Conservation (phyloP, 2,797 vertebrate genomes). For the Schizopygopsis pylzovi region DNA sequence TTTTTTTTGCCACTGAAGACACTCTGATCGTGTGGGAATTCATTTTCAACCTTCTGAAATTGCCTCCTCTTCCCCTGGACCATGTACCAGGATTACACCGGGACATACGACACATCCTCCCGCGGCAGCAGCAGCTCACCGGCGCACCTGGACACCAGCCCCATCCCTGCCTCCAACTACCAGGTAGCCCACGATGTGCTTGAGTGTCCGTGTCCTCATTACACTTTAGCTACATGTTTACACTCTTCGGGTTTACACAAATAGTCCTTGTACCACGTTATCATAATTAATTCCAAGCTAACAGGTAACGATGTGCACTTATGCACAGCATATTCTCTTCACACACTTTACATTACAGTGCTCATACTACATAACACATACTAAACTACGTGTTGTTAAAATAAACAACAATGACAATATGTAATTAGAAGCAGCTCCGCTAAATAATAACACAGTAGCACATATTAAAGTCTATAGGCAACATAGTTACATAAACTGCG, state of each 20-base stretch:
- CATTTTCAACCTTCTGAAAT: constrained; percentile 64
- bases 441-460: background rate
- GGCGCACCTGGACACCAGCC: constrained; percentile 89
- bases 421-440: background rate
- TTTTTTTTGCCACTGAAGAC: constrained; percentile 71
- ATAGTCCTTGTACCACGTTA: background rate
- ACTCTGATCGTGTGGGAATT: constrained; percentile 54
- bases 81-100: constrained; percentile 99
- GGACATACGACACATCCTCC: constrained; percentile 98
- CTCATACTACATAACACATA: background rate
- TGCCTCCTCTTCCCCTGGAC: constrained; percentile 79
- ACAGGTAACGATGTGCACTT: background rate
- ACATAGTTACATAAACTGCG: background rate
- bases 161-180: constrained; percentile 84
- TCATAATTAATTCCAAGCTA: background rate
- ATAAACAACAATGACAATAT: background rate
- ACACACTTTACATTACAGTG: background rate
- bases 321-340: background rate
- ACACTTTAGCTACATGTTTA: constrained; percentile 18
- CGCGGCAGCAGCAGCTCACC: constrained; percentile 97
- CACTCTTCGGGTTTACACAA: background rate
- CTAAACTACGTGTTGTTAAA: background rate
- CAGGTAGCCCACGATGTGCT: constrained; percentile 77
- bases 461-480: background rate
- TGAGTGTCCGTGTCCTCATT: background rate